Evolutionary conservation across 2,888 invertebrate species (phyloP).

Genomic region (Apamea epomidion): DNA sequence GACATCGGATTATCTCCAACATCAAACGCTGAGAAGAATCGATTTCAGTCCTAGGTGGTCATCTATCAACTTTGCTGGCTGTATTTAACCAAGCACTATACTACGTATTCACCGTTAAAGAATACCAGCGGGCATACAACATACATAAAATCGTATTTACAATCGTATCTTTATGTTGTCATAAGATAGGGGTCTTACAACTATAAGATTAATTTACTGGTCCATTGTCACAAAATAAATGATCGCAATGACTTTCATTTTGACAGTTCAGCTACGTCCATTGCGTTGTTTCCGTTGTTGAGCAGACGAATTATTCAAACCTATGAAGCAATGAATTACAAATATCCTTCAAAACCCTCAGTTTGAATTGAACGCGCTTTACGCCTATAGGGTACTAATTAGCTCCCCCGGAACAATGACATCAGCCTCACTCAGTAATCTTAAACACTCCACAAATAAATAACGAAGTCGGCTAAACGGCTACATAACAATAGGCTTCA

Average conservation of each 20-base stretch:
- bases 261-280: background rate
- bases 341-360: background rate
- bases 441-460: conserved; percentile 31
- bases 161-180: background rate
- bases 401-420: conserved; percentile 55
- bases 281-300: background rate
- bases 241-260: background rate
- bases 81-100: too few species aligned
- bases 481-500: conserved; percentile 53
- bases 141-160: background rate
- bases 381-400: conserved; percentile 7
- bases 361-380: background rate
- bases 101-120: too few species aligned
- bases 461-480: conserved; percentile 28
- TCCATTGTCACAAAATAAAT: background rate
- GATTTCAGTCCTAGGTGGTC: too few species aligned
- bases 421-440: conserved; percentile 56
- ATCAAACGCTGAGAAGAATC: background rate
- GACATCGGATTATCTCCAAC: background rate
- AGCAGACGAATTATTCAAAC: background rate
- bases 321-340: background rate
- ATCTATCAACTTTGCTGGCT: too few species aligned
- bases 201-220: too few species aligned
- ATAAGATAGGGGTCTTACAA: too few species aligned
- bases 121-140: conserved; percentile 26